A percentile compares a stretch with the other conserved stretches of the same genome.
phyloP scores from a whole-genome alignment of 2,113 vertebrate species.

The Salminus brasiliensis region DNA sequence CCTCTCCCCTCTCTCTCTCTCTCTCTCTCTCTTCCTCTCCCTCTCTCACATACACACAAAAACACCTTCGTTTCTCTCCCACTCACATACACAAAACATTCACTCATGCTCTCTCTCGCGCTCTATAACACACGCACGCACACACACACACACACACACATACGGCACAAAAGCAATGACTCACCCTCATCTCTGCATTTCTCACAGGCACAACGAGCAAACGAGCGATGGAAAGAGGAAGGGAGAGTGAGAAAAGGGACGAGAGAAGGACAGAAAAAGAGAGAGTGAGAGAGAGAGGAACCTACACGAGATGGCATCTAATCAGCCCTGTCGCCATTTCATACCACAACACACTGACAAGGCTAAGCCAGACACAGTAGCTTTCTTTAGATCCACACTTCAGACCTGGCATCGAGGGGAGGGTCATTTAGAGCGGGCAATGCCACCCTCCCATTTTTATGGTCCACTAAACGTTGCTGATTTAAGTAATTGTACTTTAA shows the following conservation, averaged over 20 bases:
- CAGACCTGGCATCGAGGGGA: neutral
- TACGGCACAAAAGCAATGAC: conserved; percentile 42
- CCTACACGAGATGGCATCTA: neutral
- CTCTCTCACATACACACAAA: conserved; percentile 40
- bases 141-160: conserved; percentile 20
- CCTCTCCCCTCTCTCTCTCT: neutral
- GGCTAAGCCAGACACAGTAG: neutral
- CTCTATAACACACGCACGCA: neutral
- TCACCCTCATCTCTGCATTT: conserved; percentile 40
- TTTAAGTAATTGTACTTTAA: neutral
- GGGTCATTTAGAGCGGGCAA: neutral
- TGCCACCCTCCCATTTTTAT: neutral
- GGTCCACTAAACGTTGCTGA: neutral
- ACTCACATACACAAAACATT: conserved; percentile 46
- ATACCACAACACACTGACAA: neutral
- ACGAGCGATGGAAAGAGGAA: neutral
- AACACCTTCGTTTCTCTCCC: conserved; percentile 41
- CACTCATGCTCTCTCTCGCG: conserved; percentile 16
- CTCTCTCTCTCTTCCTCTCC: conserved; percentile 46
- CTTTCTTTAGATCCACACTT: neutral
- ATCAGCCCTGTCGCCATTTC: neutral
- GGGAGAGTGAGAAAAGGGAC: neutral
- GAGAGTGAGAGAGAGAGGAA: neutral
- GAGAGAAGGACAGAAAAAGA: too few relatives aligned
- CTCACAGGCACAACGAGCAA: conserved; percentile 27